Percentiles rank a stretch among this genome's conserved stretches.
phyloP scores from a whole-genome alignment of 2,888 invertebrate genomes.

The Drosophila emarginata region DNA sequence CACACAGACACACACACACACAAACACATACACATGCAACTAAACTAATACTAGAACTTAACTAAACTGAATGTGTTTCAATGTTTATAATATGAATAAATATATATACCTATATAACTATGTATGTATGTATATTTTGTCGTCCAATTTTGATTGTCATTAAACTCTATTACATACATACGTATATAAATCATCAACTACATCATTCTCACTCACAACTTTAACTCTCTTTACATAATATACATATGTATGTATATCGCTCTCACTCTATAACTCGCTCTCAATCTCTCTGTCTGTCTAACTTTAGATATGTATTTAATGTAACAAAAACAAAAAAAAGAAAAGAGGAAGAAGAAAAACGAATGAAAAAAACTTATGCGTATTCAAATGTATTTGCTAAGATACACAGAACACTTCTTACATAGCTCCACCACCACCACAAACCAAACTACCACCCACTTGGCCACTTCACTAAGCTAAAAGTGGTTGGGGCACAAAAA shows the following conservation, averaged over 20 bases:
- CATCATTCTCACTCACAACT: constrained; percentile 56
- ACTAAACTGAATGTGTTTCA: constrained; percentile 48
- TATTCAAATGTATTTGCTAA: constrained; percentile 68
- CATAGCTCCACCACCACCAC: constrained; percentile 8
- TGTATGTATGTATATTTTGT: constrained; percentile 57
- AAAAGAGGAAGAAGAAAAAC: constrained; percentile 12
- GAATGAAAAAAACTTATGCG: constrained; percentile 52
- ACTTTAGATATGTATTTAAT: constrained; percentile 62
- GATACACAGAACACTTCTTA: constrained; percentile 28
- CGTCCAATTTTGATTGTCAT: constrained; percentile 47
- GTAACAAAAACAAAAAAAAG: constrained; percentile 30
- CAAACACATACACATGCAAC: constrained; percentile 12
- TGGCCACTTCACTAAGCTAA: constrained; percentile 13
- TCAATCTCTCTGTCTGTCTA: constrained; percentile 73
- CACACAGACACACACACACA: constrained; percentile 14
- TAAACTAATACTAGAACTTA: constrained; percentile 25
- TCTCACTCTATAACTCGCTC: constrained; percentile 66
- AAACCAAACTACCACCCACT: constrained; percentile 1
- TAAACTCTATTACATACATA: constrained; percentile 6
- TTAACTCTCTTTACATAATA: constrained; percentile 19
- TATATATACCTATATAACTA: constrained; percentile 29
- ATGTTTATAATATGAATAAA: constrained; percentile 35
- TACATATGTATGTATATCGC: constrained; percentile 39
- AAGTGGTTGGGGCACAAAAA: constrained; percentile 40
- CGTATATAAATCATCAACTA: constrained; percentile 5